Conservation (phyloP, 2,113 vertebrate species). For the Phylloscopus trochiloides region DNA sequence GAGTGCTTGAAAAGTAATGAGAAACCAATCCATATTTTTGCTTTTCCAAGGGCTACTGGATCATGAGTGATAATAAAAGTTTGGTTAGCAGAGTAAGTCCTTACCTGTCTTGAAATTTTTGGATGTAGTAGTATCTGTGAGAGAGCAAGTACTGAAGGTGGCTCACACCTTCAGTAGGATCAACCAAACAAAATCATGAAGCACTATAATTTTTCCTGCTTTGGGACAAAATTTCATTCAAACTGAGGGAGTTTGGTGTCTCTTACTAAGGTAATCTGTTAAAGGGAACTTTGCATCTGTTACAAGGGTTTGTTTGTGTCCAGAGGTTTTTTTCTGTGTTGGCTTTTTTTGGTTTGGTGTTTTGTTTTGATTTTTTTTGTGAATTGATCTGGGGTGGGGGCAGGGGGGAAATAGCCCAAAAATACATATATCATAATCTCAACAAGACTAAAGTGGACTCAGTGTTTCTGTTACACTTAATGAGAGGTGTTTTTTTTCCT, state of each 20-base stretch:
- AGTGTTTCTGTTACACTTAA: not conserved
- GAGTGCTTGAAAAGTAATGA: not conserved
- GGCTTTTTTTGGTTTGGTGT: accelerated
- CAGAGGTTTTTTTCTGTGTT: not conserved
- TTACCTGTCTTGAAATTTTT: not conserved
- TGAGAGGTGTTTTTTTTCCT: not conserved
- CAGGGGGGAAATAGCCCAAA: not conserved
- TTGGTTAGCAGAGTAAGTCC: not conserved
- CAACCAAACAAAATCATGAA: not conserved
- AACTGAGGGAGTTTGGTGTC: not conserved
- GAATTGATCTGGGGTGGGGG: not conserved
- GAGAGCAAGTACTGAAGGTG: not conserved
- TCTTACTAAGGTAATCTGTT: not conserved
- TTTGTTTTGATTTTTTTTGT: not conserved
- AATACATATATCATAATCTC: not conserved
- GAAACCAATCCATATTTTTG: not conserved
- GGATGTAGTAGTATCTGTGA: not conserved
- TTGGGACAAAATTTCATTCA: not conserved
- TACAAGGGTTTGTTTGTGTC: not conserved
- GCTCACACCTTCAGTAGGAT: too few relatives aligned
- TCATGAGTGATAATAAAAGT: not conserved
- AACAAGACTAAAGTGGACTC: not conserved
- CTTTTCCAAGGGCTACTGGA: not conserved
- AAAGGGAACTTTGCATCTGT: not conserved
- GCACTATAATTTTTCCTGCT: not conserved